Percentiles rank a stretch among this genome's conserved stretches.
phyloP scores from a whole-genome alignment of 2,113 vertebrate species.

The Scomber scombrus region DNA sequence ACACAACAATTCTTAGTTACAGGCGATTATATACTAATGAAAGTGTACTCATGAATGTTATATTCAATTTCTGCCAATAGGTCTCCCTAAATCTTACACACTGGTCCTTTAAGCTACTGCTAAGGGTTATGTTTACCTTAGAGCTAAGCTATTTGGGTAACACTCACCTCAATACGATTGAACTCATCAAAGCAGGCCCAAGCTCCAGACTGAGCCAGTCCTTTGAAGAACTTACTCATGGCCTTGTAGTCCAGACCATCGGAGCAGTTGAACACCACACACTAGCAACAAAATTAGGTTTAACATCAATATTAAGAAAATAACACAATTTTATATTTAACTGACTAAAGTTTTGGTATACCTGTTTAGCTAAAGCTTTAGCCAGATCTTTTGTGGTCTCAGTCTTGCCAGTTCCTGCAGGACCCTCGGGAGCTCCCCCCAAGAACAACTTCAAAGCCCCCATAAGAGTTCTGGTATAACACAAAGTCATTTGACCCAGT shows the following conservation, averaged over 20 bases:
- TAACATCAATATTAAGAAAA: neutral
- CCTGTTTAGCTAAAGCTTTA: conserved; percentile 96
- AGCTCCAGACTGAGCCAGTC: conserved; percentile 93
- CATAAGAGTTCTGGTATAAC: conserved; percentile 90
- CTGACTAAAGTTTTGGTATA: conserved; percentile 48
- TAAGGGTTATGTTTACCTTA: too few species aligned
- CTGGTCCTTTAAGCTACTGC: neutral
- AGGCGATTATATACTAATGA: too few species aligned
- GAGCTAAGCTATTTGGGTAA: conserved; percentile 58
- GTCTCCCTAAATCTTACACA: too few species aligned
- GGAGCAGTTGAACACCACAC: conserved; percentile 96
- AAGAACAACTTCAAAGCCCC: conserved; percentile 94
- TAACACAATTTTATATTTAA: neutral
- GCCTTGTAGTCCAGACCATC: conserved; percentile 96
- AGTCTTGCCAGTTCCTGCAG: conserved; percentile 97
- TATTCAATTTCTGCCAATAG: too few species aligned
- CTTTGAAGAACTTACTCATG: conserved; percentile 98
- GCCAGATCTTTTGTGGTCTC: conserved; percentile 97
- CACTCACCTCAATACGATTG: conserved; percentile 96
- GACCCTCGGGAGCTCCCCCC: conserved; percentile 95
- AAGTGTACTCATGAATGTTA: too few species aligned
- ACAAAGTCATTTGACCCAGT: conserved; percentile 10
- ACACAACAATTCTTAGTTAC: too few species aligned
- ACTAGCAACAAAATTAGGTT: conserved; percentile 79
- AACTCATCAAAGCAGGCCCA: conserved; percentile 98